These are phyloP conservation scores for Neodon shergylaensis DNA, from an alignment of 2,113 vertebrate species.

Conservation along the genomic window DNA sequence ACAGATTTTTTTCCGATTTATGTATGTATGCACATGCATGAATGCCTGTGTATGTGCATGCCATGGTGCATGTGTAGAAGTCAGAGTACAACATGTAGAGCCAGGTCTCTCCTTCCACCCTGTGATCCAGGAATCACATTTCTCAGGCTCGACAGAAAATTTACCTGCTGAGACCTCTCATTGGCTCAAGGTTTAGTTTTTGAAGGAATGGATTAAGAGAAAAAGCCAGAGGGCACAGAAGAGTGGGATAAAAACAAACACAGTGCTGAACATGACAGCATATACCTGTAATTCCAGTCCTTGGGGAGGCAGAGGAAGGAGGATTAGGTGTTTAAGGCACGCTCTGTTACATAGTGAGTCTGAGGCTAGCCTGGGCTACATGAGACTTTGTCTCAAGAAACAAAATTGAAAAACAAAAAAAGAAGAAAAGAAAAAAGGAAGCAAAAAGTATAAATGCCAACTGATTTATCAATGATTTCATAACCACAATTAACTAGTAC, in stretches of 20 bases:
- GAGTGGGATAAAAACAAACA: slow-evolving; percentile 80
- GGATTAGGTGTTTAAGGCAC: neutral
- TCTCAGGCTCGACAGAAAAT: neutral
- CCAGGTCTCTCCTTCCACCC: neutral
- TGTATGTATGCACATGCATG: neutral
- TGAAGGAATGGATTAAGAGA: slow-evolving; percentile 75
- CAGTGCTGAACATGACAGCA: neutral
- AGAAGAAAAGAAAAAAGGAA: neutral
- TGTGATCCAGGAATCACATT: neutral
- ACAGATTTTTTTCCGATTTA: neutral
- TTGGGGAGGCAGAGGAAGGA: neutral
- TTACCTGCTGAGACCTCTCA: neutral
- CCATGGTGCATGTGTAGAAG: neutral
- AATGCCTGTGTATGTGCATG: neutral
- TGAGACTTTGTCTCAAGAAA: neutral
- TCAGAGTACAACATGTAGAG: neutral
- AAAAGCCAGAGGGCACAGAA: slow-evolving; percentile 78
- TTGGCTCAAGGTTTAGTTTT: neutral
- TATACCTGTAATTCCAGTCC: neutral
- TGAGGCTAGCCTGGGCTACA: neutral
- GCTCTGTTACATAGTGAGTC: neutral
- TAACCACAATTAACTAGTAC: slow-evolving; percentile 86
- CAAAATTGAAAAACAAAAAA: neutral
- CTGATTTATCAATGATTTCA: slow-evolving; percentile 80
- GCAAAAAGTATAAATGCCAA: slow-evolving; percentile 82